These are phyloP conservation scores for Platyscapa corneri DNA, from an alignment of 1,140 invertebrate genomes.

Conservation along the genomic window DNA sequence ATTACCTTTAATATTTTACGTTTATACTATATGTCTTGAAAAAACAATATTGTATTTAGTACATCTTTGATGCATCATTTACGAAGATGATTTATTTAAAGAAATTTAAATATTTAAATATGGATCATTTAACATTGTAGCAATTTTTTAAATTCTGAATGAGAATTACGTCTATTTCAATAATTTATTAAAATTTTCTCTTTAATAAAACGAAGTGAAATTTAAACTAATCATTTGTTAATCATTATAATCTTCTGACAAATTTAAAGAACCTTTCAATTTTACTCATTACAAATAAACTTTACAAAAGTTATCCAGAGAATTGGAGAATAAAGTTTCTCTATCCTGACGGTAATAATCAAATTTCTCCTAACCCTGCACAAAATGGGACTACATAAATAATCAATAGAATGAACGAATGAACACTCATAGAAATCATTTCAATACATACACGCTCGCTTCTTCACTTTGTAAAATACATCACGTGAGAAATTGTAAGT, in stretches of 20 bases:
- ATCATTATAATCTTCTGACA: not conserved
- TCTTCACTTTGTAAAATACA: slow-evolving; percentile 53
- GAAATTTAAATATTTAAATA: too few relatives aligned
- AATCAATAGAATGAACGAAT: not conserved
- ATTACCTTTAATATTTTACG: too few relatives aligned
- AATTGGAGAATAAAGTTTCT: not conserved
- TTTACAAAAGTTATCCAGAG: not conserved
- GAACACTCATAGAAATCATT: not conserved
- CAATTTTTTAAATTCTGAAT: too few relatives aligned
- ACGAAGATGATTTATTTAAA: too few relatives aligned
- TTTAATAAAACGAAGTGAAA: not conserved
- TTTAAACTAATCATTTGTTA: not conserved
- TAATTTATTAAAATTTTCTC: too few relatives aligned
- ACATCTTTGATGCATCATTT: too few relatives aligned
- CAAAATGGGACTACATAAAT: not conserved
- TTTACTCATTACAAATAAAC: not conserved
- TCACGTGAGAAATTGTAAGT: slow-evolving; percentile 60
- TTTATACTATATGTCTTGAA: too few relatives aligned
- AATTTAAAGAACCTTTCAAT: not conserved
- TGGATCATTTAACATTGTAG: too few relatives aligned
- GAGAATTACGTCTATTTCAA: too few relatives aligned
- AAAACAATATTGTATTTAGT: too few relatives aligned
- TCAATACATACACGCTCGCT: not conserved
- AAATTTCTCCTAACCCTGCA: not conserved
- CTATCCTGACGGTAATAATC: not conserved